Percentiles rank a stretch among this genome's conserved stretches.
These are phyloP conservation scores for Pelobates cultripes DNA, from an alignment of 2,797 vertebrate species.

Conservation along the genomic window DNA sequence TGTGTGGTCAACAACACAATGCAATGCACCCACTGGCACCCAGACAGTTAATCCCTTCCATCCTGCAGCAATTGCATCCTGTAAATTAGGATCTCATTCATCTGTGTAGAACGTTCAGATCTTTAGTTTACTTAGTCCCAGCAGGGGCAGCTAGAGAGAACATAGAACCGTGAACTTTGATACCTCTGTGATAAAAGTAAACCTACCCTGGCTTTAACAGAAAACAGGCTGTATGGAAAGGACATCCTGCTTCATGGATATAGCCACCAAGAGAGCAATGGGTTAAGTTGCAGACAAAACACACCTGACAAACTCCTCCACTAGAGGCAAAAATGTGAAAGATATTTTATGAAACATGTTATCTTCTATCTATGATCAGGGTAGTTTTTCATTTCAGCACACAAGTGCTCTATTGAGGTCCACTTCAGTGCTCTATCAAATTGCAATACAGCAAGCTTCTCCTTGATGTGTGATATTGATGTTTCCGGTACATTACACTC, in stretches of 20 bases:
- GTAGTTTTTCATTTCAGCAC: background rate
- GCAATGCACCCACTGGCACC: background rate
- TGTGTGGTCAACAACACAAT: background rate
- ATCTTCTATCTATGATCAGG: background rate
- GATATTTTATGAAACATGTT: conserved; percentile 10
- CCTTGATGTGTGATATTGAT: background rate
- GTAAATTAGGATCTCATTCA: conserved; percentile 20
- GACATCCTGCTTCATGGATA: background rate
- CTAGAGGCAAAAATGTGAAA: background rate
- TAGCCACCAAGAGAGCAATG: background rate
- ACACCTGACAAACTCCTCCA: conserved; percentile 7
- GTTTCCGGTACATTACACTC: background rate
- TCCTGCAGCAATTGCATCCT: conserved; percentile 7
- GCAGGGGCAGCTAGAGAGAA: conserved; percentile 14
- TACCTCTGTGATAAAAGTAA: conserved; percentile 45
- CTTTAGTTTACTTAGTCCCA: conserved; percentile 9
- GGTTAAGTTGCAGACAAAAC: background rate
- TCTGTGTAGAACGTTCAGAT: conserved; percentile 2
- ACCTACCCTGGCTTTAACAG: conserved; percentile 8
- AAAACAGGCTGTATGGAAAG: background rate
- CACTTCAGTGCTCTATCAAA: background rate
- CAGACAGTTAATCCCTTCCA: background rate
- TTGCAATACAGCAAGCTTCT: background rate
- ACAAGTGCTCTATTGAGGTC: background rate
- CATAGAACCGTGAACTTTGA: conserved; percentile 41